Evolutionary conservation across 2,888 invertebrate species (phyloP).

Genomic region (Tipula unca): DNA sequence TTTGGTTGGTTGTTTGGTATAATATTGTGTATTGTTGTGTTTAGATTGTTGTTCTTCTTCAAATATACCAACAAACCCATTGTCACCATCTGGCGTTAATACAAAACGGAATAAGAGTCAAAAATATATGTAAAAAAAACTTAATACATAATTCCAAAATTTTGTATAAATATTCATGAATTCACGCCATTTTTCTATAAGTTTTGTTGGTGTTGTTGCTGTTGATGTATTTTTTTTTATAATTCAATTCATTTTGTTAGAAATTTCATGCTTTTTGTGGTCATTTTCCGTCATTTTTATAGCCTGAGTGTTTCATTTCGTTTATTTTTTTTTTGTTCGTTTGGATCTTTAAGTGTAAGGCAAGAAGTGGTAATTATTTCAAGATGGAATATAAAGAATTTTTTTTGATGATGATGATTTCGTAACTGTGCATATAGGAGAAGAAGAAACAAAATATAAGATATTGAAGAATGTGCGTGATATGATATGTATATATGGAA

Average conservation of each 20-base stretch:
- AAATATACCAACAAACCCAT: background rate
- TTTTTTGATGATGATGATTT: background rate
- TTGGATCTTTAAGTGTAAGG: background rate
- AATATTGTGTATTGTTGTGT: background rate
- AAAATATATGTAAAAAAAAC: background rate
- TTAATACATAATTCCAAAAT: background rate
- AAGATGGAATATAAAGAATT: background rate
- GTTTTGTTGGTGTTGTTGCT: no score
- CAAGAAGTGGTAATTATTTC: background rate
- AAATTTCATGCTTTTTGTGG: background rate
- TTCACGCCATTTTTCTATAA: background rate
- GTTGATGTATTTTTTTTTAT: background rate
- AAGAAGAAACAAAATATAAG: background rate
- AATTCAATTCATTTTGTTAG: background rate
- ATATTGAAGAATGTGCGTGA: background rate
- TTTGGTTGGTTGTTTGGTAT: background rate
- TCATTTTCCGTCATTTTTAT: background rate
- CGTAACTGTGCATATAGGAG: background rate
- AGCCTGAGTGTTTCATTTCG: background rate
- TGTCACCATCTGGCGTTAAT: slow-evolving; percentile 14
- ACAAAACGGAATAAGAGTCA: background rate
- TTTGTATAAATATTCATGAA: background rate
- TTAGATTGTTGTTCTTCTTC: background rate
- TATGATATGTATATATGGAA: background rate
- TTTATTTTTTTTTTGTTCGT: background rate